Evolutionary conservation across 2,113 vertebrate genomes (phyloP).

Genomic region (Bungarus multicinctus): DNA sequence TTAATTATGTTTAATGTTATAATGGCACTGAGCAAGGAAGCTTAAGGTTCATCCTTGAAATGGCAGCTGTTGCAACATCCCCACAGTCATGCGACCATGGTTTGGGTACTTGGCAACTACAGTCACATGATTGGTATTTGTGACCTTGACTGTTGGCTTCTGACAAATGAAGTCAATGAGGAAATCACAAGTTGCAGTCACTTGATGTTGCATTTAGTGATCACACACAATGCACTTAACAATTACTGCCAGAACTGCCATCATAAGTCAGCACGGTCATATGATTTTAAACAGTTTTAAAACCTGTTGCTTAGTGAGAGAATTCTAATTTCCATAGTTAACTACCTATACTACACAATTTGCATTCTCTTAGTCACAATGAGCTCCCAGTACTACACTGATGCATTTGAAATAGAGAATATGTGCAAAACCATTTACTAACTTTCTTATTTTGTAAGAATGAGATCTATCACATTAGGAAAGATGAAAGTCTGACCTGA

Average conservation of each 20-base stretch:
- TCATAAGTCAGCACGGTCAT: neutral
- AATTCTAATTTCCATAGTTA: neutral
- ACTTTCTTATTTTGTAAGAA: conserved; percentile 4
- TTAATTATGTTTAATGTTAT: neutral
- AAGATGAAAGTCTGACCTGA: neutral
- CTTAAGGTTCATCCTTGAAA: neutral
- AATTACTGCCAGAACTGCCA: neutral
- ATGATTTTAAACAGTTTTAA: neutral
- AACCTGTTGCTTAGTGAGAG: neutral
- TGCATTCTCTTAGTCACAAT: neutral
- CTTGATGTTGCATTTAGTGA: neutral
- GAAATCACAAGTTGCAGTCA: neutral
- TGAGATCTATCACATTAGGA: neutral
- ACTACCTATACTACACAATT: neutral
- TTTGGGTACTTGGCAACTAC: neutral
- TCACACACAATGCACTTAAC: neutral
- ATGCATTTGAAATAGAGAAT: conserved; percentile 17
- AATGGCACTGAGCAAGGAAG: neutral
- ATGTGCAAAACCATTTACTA: neutral
- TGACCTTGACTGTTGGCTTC: neutral
- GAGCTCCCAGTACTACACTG: conserved; percentile 6
- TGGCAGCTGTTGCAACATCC: neutral
- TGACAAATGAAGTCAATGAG: neutral
- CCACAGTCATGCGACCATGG: neutral
- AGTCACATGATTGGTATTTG: neutral